Evolutionary conservation across 2,888 invertebrate genomes (phyloP).

Genomic region (Liodrosophila aerea): DNA sequence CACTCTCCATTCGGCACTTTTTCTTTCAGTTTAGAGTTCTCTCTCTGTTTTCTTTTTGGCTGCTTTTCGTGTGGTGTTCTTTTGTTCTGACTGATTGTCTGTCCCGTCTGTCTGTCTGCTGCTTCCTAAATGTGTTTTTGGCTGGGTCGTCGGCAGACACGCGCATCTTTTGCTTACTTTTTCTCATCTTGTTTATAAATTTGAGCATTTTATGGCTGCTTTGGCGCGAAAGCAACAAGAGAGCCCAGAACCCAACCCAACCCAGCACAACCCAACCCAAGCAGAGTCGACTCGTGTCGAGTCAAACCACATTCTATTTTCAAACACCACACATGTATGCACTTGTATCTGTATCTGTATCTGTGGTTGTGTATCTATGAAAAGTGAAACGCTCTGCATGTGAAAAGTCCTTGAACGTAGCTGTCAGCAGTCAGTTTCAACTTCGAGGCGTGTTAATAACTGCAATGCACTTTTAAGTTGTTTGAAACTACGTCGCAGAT

Average conservation of each 20-base stretch:
- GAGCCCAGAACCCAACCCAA: constrained; percentile 11
- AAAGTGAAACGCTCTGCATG: constrained; percentile 19
- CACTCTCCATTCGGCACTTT: constrained; percentile 48
- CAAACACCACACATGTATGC: constrained; percentile 9
- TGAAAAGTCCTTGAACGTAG: constrained; percentile 61
- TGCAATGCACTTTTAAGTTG: constrained; percentile 54
- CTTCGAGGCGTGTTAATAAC: constrained; percentile 61
- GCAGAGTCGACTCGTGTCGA: no score
- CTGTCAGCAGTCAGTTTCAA: constrained; percentile 55
- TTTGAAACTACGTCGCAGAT: constrained; percentile 52
- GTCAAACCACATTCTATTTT: constrained; percentile 31
- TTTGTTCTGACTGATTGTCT: constrained; percentile 28
- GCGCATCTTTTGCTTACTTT: constrained; percentile 56
- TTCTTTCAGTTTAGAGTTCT: constrained; percentile 47
- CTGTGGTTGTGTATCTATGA: constrained; percentile 15
- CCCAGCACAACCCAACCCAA: constrained; percentile 30
- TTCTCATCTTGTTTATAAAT: constrained; percentile 62
- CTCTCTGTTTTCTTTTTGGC: constrained; percentile 4
- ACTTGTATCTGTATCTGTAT: constrained; percentile 1
- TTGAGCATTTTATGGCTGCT: constrained; percentile 63
- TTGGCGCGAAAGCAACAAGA: constrained; percentile 22
- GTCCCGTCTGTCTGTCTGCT: constrained; percentile 28
- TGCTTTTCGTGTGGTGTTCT: constrained; percentile 22
- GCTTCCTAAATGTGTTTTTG: constrained; percentile 65
- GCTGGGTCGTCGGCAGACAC: constrained; percentile 50